Evolutionary conservation across 2,888 invertebrate genomes (phyloP), one percentile per base, ranked within the genome.

Genomic region (Pyrgus malvae): DNA sequence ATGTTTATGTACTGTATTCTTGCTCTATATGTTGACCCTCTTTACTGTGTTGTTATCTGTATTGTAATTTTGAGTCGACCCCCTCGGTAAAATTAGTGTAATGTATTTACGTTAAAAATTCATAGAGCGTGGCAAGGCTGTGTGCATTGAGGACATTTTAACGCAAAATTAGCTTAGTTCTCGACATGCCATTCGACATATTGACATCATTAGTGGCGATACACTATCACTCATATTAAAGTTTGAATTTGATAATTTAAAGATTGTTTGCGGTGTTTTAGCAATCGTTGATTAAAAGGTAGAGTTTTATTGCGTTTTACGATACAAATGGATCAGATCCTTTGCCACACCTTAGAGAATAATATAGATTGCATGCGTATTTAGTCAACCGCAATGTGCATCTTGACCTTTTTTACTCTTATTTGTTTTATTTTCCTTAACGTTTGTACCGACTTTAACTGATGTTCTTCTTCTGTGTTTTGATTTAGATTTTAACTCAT

Each of bases 81-180:
- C 85, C 87, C 88, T 85, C 88, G 89, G 87, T 86, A 84, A 74
- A 70, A 73, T 87, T 90, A 89, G 90, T 89, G 86, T 87, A 82
- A 83, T 89, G 85, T 88, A 80, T 83, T 83, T 82, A 78, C 80
- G 80, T 87, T 78, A 73, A 70, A 72, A 79, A 86, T 80, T 89
- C 82, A 87, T 91, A 91, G 91, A 91, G 93, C 93, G 93, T 93
- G 93, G 93, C 93, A 92, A 93, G 92, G 93, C 93, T 93, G 93
- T 93, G 93, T 92, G 92, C 92, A 92, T 91, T 90, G 90, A 91
- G 91, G 91, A 91, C 91, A 90, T 90, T 87, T 81, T 82, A 85
- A 89, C 79, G 89, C 88, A 86, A 84, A 80, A 76, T 79, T 89
- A 89, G 88, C 72, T 83, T 88, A 88, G 90, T 77, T 83, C 70